Base-by-base conservation (phyloP, 2,888 invertebrate genomes). In the Hirtodrosophila cameraria region DNA sequence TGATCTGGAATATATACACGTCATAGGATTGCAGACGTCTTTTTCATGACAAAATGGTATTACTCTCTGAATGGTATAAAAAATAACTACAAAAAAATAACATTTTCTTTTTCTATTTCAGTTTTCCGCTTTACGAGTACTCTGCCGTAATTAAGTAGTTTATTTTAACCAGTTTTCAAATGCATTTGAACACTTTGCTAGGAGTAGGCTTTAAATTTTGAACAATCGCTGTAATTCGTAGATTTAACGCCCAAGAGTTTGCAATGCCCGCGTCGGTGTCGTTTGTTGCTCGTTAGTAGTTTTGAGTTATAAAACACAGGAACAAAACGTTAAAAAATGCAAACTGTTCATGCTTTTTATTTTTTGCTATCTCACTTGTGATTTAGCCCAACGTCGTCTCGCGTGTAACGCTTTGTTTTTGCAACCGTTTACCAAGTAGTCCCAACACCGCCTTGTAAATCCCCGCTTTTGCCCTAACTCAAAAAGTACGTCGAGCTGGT, bases 291-390 rank as follows among this genome's bases (percentile, higher is more conserved):
- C 69, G 75, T 78, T 85, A 82, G 79, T 65, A 64, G 71, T 66
- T 76, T 68, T 55, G 7, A 45, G 31, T 16, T 9, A 41, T n/a
- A 35, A 31, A 46, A 57, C 36, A 69, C n/a, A 18, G 13, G 58
- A 36, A 33, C 18, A 36, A 49, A 43, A 41, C 31, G n/a, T 15
- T 9, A 36, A 61, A 39, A 38, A 57, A 59, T 58, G 45, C 58
- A 55, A 20, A 50, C 49, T 62, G 58, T 43, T 20, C 5, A 20
- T 20, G 5, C 5, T 20, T 20, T 20, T 20, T 52, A 69, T 46
- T 54, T 38, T 57, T 15, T 50, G 64, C 53, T 82, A 82, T 82
- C 82, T 82, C 86, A 86, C 83, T 82, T 68, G 82, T 62, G 75
- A 74, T 79, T 79, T 70, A 58, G 54, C 42, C 55, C 50, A 49